Evolutionary conservation across 1,140 invertebrate genomes (phyloP), one percentile per base, ranked within the genome.

Genomic region (Drosophila jambulina): DNA sequence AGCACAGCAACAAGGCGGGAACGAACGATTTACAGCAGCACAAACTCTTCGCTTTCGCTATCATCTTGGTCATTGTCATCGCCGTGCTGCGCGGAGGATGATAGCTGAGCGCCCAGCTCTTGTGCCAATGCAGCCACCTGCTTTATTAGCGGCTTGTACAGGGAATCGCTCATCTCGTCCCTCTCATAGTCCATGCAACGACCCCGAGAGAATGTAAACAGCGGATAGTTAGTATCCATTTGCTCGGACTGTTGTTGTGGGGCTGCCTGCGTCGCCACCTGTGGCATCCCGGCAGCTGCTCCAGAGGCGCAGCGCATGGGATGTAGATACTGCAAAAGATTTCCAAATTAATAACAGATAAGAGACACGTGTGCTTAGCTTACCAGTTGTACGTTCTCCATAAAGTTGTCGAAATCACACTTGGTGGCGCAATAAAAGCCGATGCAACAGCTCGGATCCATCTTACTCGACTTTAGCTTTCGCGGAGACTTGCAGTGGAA

Each of bases 361-460:
- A 17, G 7, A 42, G 2, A n/a, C 12, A 4, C 7, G 5, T 15
- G 21, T 19, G 0, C 0, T 36, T 29, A 10, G 21, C 93, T 93
- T 87, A 95, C 94, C 83, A 95, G 94, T 91, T 95, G 94, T 27
- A 96, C 95, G 62, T 94, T 94, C 91, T 96, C 95, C 40, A 96
- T 93, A 91, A 98, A 96, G 51, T 94, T 95, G 63, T 97, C 94
- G 93, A 98, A 97, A 72, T 98, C 96, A 60, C 95, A 94, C 93
- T 95, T 95, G 60, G 95, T 96, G 46, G 94, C 93, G 83, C 97
- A 96, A 93, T 97, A 98, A 93, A 98, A 98, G n/a, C 97, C 97
- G 46, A 98, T 95, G 78, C 97, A 97, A 93, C 97, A 98, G 60
- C 97, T 98, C 4, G 98, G 98, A 94, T 99, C 98, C 96, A 99